A percentile compares a stretch with the other conserved stretches of the same genome.
Evolutionary conservation across 37 sponge, comb jelly and placozoan species (phyloP).

Genomic region (Chondrosia reniformis): DNA sequence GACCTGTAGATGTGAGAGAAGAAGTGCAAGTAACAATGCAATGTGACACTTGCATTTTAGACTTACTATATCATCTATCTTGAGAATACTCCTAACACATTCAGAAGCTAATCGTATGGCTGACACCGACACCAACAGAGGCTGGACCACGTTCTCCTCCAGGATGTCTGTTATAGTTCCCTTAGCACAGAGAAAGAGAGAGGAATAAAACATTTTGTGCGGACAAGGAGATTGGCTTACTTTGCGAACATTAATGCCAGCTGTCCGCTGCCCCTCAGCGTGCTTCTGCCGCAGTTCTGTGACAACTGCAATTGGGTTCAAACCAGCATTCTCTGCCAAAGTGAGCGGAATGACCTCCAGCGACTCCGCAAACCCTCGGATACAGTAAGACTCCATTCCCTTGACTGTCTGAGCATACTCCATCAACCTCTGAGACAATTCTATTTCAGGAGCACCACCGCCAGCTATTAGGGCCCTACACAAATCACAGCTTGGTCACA

Average conservation of each 20-base stretch:
- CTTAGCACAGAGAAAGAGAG: conserved; percentile 15
- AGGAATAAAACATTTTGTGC: background rate
- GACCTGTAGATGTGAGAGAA: background rate
- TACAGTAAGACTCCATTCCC: conserved; percentile 96
- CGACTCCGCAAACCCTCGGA: conserved; percentile 93
- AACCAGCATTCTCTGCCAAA: conserved; percentile 98
- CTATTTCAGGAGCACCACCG: conserved; percentile 98
- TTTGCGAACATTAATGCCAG: conserved; percentile 98
- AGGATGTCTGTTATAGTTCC: conserved; percentile 89
- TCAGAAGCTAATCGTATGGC: conserved; percentile 90
- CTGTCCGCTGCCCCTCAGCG: conserved; percentile 80
- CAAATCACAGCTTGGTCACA: too few relatives aligned
- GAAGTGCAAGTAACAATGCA: background rate
- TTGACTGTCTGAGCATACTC: conserved; percentile 85
- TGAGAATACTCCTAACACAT: conserved; percentile 93
- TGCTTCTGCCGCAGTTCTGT: conserved; percentile 96
- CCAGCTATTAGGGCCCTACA: conserved; percentile 94
- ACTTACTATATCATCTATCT: conserved; percentile 97
- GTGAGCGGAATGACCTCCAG: conserved; percentile 96
- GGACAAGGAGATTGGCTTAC: conserved; percentile 18
- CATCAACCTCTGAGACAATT: conserved; percentile 80
- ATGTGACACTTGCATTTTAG: too few relatives aligned
- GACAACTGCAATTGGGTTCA: conserved; percentile 90
- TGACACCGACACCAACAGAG: conserved; percentile 91
- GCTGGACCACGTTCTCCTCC: conserved; percentile 97